A percentile compares a stretch with the other conserved stretches of the same genome.
Conservation (phyloP, 2,888 invertebrate species). For the Lypha dubia region DNA sequence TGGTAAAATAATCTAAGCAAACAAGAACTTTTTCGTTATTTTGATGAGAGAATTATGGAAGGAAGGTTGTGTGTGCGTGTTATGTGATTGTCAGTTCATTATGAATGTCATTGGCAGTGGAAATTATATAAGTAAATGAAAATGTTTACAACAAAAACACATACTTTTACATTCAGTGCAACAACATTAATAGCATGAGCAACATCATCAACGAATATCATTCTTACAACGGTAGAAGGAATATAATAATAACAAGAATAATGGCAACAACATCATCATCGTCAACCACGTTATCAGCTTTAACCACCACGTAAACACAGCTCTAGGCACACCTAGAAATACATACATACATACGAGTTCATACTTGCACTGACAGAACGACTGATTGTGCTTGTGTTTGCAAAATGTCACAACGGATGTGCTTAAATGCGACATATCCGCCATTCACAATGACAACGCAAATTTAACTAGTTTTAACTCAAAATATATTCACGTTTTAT, state of each 20-base stretch:
- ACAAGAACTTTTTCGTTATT: background rate
- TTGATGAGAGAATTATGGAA: background rate
- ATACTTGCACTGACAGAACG: slow-evolving; percentile 3
- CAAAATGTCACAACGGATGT: slow-evolving; percentile 42
- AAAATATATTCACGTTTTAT: slow-evolving; percentile 14
- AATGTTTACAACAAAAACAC: slow-evolving; percentile 33
- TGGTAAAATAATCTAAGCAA: background rate
- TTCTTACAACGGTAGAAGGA: too few species aligned
- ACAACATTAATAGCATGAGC: slow-evolving; percentile 50
- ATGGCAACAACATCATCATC: slow-evolving; percentile 34
- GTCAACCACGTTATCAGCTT: slow-evolving; percentile 24
- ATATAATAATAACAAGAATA: slow-evolving; percentile 17
- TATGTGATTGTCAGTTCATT: slow-evolving; percentile 64
- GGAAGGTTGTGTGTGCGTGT: slow-evolving; percentile 1
- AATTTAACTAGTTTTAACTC: slow-evolving; percentile 46
- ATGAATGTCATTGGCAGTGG: slow-evolving; percentile 58
- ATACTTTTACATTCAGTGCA: slow-evolving; percentile 12
- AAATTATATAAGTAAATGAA: slow-evolving; percentile 19
- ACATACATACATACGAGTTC: background rate
- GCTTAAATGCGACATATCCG: slow-evolving; percentile 54
- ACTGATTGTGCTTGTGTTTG: slow-evolving; percentile 7
- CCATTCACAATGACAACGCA: slow-evolving; percentile 62
- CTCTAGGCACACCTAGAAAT: background rate
- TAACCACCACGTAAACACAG: slow-evolving; percentile 4
- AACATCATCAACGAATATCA: too few species aligned